Base-by-base conservation (phyloP, 2,113 vertebrate species). In the Larimichthys crocea region DNA sequence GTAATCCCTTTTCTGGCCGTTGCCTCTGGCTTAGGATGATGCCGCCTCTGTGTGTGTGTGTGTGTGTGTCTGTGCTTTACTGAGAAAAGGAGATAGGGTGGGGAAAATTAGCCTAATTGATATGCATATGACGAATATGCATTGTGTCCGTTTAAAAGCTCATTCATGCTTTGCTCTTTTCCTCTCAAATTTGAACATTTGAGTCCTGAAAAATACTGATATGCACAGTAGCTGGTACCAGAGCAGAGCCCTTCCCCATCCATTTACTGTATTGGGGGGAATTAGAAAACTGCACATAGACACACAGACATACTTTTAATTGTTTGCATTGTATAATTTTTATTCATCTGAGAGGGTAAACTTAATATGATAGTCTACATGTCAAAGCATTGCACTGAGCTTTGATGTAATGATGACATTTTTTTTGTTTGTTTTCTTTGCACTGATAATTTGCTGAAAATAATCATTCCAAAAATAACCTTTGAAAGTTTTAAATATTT, bases 1-100 rank as follows among this genome's bases (percentile, higher is more conserved):
- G 76, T 94, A 92, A 92, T 86, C 82, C 82, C 74, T 89, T 91
- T 90, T 86, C 78, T 92, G 88, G 83, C 83, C 76, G 44, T 66
- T 55, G 80, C 87, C 82, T 68, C 86, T 83, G 80, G 84, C 42
- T 84, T 74, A 81, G 85, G 78, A 83, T 79, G 82, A 44, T 81
- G 80, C 80, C 11, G 79, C 53, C 53, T 53, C 20, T 69, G 35
- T 75, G 19, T 56, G 15, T 87, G 80, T 44, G 49, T 53, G 67
- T 22, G 49, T 70, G 29, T 31, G 17, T 68, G 16, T 46, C 44
- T 52, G 60, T 76, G 60, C 78, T 20, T 70, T 74, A 19, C 65
- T 80, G 84, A 82, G 66, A 61, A 57, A 16, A 42, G 49, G 31
- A 67, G 78, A 88, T 44, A 29, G 80, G 68, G 67, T 72, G 81